A percentile compares a stretch with the other conserved stretches of the same genome.
Evolutionary conservation across 2,888 invertebrate species (phyloP).

Genomic region (Ormyrus labotus): DNA sequence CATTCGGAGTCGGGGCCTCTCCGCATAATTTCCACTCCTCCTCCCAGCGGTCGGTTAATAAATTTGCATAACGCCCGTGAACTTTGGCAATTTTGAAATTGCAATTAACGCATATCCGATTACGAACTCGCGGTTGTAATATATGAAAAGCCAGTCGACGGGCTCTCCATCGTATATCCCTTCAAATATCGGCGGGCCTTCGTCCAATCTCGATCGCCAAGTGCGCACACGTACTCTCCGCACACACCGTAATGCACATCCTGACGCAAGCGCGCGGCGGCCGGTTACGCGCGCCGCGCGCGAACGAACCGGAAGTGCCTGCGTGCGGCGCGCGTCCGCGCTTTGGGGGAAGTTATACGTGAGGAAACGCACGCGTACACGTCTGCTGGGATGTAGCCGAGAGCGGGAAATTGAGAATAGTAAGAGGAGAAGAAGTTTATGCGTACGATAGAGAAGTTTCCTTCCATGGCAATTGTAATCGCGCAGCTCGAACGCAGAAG

Average conservation of each 20-base stretch:
- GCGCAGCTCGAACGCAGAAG: slow-evolving; percentile 17
- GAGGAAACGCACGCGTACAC: slow-evolving; percentile 17
- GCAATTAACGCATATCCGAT: slow-evolving; percentile 48
- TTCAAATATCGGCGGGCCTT: slow-evolving; percentile 6
- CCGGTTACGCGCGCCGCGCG: neutral
- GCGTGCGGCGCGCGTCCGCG: neutral
- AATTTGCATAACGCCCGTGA: slow-evolving; percentile 52
- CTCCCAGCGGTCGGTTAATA: slow-evolving; percentile 12
- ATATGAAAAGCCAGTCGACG: slow-evolving; percentile 8
- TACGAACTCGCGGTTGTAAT: neutral
- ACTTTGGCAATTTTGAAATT: slow-evolving; percentile 36
- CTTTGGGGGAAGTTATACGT: slow-evolving; percentile 30
- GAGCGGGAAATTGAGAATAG: neutral
- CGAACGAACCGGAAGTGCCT: slow-evolving; percentile 24
- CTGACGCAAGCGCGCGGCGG: neutral
- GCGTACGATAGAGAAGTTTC: neutral
- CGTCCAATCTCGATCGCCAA: slow-evolving; percentile 15
- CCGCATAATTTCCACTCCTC: neutral
- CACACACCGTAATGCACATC: neutral
- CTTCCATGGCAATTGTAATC: neutral
- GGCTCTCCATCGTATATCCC: neutral
- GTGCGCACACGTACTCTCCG: neutral
- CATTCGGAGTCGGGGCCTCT: neutral
- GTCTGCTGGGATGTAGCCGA: neutral
- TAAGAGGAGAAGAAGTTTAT: slow-evolving; percentile 1